Evolutionary conservation across 2,797 vertebrate species (phyloP).

Genomic region (Platalea minor): DNA sequence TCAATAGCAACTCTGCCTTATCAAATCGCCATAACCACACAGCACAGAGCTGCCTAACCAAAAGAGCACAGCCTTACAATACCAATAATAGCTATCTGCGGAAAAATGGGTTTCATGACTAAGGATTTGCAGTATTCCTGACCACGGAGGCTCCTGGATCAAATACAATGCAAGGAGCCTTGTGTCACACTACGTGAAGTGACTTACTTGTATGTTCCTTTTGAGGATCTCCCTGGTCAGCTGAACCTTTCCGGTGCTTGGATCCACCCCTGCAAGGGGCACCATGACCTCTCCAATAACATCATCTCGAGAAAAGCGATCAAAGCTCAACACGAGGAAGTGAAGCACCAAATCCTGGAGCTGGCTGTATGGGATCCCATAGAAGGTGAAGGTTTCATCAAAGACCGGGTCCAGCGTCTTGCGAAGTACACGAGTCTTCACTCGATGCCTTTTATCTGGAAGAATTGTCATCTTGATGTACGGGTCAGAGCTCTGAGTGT

Average conservation of each 20-base stretch:
- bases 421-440: conserved; percentile 94
- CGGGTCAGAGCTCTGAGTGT: conserved; percentile 88
- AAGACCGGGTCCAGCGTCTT: conserved; percentile 93
- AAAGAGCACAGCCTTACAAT: neutral
- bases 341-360: conserved; percentile 93
- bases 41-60: neutral
- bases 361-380: conserved; percentile 92
- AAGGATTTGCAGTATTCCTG: neutral
- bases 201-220: conserved; percentile 89
- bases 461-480: conserved; percentile 98
- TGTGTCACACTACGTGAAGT: fast-evolving
- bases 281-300: conserved; percentile 95
- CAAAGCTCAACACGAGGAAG: conserved; percentile 95
- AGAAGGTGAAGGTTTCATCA: conserved; percentile 98
- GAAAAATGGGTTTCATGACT: neutral
- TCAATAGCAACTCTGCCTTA: too few species aligned
- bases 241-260: conserved; percentile 91
- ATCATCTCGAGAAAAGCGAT: conserved; percentile 93
- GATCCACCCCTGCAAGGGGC: conserved; percentile 89
- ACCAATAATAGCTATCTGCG: fast-evolving
- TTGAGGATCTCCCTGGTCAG: conserved; percentile 91
- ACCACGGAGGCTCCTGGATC: fast-evolving
- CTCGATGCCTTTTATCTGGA: conserved; percentile 93
- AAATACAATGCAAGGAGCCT: neutral
- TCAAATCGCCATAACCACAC: fast-evolving